Evolutionary conservation across 2,113 vertebrate species (phyloP), one percentile per base, ranked within the genome.

Genomic region (Tapirus terrestris): DNA sequence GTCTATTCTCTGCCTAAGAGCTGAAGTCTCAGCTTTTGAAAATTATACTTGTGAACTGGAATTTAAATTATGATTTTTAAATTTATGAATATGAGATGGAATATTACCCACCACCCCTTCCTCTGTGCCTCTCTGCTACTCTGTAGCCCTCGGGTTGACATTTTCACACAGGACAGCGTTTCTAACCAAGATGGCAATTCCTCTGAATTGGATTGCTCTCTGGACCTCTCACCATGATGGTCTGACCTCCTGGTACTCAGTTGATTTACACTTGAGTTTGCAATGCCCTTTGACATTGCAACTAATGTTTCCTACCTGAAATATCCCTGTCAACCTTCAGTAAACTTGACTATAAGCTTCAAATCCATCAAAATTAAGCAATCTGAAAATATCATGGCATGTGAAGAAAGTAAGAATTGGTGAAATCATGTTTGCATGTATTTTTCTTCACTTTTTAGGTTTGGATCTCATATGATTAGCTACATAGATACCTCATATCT

Each of bases 401-500:
- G 77, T n/a, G 76, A 83, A 73, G 31, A 61, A 60, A 67, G 18
- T 51, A 85, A 58, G 10, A 82, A 29, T 18, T 53, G 25, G 4
- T 25, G 3, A 89, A 94, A 92, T n/a, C 56, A 29, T 51, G 14
- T 73, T 70, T 33, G 3, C 23, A 16, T 73, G 39, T 33, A 36
- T 77, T 92, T 80, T 86, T 75, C 53, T 93, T 91, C 29, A 33
- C 31, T 72, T 86, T 89, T 76, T 51, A 91, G 43, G 29, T 79
- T 89, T 94, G 29, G 2, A 39, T 53, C 29, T 92, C 72, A 1
- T 68, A 7, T 13, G 3, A 39, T 73, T 72, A 36, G 25, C n/a
- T 86, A 17, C 8, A 76, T 9, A 27, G 20, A 29, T 80, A 33
- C 60, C 23, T 63, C 17, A 3, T 56, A 29, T 58, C 53, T 92